phyloP scores from a whole-genome alignment of 2,797 vertebrate genomes.

The Galagoides demidoff region DNA sequence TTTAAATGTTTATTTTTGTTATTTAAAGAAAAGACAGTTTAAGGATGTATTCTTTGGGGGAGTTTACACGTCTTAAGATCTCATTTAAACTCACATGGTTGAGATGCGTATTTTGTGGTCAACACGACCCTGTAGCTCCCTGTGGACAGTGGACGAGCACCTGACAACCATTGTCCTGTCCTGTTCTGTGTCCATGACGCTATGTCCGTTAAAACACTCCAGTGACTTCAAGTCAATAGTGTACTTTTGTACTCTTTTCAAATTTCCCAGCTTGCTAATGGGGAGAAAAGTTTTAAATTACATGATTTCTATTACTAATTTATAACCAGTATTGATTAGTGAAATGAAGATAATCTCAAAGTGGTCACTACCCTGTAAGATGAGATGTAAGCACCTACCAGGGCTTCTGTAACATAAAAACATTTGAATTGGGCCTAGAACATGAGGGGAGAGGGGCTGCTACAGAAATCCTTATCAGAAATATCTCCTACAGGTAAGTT shows the following conservation, averaged over 20 bases:
- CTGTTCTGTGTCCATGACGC: no score
- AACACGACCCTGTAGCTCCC: accelerated
- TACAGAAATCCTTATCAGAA: accelerated
- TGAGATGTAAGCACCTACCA: neutral
- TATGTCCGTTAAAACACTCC: accelerated
- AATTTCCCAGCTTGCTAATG: neutral
- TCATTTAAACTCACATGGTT: neutral
- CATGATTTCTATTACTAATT: neutral
- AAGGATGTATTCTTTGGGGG: neutral
- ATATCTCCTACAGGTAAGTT: neutral
- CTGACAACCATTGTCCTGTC: accelerated
- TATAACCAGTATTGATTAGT: neutral
- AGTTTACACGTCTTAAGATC: neutral
- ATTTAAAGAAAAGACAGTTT: neutral
- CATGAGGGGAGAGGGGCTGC: no score
- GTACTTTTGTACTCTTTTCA: neutral
- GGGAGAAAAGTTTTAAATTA: neutral
- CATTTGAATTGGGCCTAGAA: no score
- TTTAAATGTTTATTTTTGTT: neutral
- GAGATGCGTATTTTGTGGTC: neutral
- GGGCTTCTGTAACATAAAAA: neutral
- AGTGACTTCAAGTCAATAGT: neutral
- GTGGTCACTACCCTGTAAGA: neutral
- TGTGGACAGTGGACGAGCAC: accelerated
- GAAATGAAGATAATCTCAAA: neutral